These are phyloP conservation scores for Drosophila paranaensis DNA, from an alignment of 2,888 invertebrate species.

Conservation along the genomic window DNA sequence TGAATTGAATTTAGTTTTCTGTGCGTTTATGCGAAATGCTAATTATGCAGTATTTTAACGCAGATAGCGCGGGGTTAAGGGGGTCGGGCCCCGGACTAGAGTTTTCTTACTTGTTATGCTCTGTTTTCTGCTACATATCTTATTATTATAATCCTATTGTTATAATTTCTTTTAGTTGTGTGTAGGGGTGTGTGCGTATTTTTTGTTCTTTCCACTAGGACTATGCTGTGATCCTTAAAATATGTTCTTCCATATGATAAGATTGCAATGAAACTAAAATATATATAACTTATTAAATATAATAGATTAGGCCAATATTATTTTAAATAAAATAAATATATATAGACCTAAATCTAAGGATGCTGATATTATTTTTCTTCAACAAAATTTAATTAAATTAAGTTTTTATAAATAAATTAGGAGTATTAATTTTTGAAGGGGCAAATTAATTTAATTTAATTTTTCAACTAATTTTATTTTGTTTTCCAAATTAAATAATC, in stretches of 20 bases:
- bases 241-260: constrained; percentile 45
- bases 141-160: constrained; percentile 2
- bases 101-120: no score
- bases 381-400: constrained; percentile 9
- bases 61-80: no score
- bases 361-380: not conserved
- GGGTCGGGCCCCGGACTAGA: no score
- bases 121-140: not conserved
- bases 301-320: constrained; percentile 40
- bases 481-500: constrained; percentile 9
- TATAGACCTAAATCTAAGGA: constrained; percentile 5
- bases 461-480: constrained; percentile 7
- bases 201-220: no score
- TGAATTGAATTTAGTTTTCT: no score
- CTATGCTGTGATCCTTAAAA: constrained; percentile 17
- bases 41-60: no score
- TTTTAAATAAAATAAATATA: constrained; percentile 20
- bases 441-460: constrained; percentile 12
- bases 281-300: constrained; percentile 52
- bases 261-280: constrained; percentile 64
- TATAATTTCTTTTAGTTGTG: constrained; percentile 15
- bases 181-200: constrained; percentile 24
- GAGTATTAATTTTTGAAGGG: not conserved
- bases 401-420: not conserved
- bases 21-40: no score